phyloP scores from a whole-genome alignment of 2,113 vertebrate species.

The Egretta garzetta region DNA sequence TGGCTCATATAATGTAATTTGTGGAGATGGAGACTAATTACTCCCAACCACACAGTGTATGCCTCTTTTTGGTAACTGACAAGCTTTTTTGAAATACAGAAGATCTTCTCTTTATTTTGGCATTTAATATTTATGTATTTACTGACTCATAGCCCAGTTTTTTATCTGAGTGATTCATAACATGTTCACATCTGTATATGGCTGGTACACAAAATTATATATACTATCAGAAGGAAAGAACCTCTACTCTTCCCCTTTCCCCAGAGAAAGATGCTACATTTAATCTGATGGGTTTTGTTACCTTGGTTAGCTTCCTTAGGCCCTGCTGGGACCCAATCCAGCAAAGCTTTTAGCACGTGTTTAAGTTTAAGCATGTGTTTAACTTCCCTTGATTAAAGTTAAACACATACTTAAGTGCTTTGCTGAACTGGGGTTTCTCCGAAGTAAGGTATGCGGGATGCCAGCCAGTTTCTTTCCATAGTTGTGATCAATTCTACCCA shows the following conservation, averaged over 20 bases:
- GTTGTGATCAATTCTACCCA: not conserved
- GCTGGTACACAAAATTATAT: not conserved
- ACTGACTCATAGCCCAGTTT: constrained; percentile 16
- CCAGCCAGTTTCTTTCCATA: constrained; percentile 21
- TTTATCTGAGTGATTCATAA: constrained; percentile 31
- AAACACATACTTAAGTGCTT: constrained; percentile 45
- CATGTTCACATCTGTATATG: not conserved
- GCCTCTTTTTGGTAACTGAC: constrained; percentile 44
- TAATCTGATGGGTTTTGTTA: constrained; percentile 10
- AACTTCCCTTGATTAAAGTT: constrained; percentile 58
- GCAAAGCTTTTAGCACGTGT: constrained; percentile 63
- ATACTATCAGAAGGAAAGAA: not conserved
- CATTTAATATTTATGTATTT: constrained; percentile 38
- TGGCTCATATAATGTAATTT: constrained; percentile 47
- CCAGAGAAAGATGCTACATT: constrained; percentile 19
- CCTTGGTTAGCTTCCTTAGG: constrained; percentile 1
- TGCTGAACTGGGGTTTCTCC: constrained; percentile 47
- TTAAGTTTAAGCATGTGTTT: constrained; percentile 65
- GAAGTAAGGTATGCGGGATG: constrained; percentile 8
- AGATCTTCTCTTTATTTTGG: constrained; percentile 44
- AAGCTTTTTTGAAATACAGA: constrained; percentile 6
- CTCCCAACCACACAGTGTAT: constrained; percentile 1
- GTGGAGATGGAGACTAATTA: constrained; percentile 37
- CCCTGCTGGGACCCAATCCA: constrained; percentile 45
- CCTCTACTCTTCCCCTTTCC: not conserved